A percentile compares a stretch with the other conserved stretches of the same genome.
phyloP scores from a whole-genome alignment of 2,113 vertebrate genomes.

The Hippocampus comes region DNA sequence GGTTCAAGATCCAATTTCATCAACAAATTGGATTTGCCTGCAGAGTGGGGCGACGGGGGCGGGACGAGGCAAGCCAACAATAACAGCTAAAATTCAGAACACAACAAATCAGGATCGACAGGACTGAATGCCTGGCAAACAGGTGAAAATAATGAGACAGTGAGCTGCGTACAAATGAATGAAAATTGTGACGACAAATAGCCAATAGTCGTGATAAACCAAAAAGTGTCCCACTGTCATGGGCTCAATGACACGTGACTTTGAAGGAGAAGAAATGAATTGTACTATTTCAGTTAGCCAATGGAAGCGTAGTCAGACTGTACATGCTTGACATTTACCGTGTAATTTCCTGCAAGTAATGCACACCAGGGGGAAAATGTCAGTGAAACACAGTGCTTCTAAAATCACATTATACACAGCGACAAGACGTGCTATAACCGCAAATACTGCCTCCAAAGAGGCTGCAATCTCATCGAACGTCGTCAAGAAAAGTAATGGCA shows the following conservation, averaged over 20 bases:
- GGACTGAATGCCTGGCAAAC: background rate
- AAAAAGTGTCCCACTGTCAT: background rate
- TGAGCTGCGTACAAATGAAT: background rate
- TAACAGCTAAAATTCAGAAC: background rate
- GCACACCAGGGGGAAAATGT: background rate
- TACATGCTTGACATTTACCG: background rate
- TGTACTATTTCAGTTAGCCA: background rate
- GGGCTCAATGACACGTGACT: background rate
- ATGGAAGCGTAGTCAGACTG: background rate
- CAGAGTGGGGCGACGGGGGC: background rate
- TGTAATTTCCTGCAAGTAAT: background rate
- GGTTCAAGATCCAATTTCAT: background rate
- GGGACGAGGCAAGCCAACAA: background rate
- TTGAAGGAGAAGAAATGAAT: background rate
- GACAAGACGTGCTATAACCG: background rate
- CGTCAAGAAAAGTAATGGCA: too few species aligned
- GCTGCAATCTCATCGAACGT: background rate
- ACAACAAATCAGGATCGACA: background rate
- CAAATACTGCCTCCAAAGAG: background rate
- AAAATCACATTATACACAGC: background rate
- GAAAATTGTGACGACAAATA: too few species aligned
- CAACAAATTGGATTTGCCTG: background rate
- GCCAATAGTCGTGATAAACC: too few species aligned
- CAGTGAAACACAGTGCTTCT: background rate
- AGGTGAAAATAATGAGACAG: background rate